Conservation (phyloP, 2,113 vertebrate species). For the Eubucco bourcierii region DNA sequence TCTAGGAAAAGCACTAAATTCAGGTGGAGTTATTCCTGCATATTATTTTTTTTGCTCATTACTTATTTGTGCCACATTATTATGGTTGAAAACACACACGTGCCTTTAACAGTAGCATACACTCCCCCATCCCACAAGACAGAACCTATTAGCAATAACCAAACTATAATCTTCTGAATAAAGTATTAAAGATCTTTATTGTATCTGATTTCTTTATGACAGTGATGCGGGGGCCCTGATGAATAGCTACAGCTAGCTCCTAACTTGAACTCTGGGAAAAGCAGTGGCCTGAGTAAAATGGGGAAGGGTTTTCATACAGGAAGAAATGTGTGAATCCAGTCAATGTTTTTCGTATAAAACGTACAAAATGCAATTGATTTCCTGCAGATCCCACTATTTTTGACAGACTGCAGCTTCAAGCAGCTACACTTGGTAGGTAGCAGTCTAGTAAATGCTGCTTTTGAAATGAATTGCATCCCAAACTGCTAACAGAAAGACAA, state of each 20-base stretch:
- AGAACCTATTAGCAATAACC: not conserved
- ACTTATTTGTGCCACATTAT: not conserved
- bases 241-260: not conserved
- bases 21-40: not conserved
- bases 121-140: not conserved
- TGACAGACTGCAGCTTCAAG: not conserved
- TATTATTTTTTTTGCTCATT: not conserved
- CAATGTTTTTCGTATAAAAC: not conserved
- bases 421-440: not conserved
- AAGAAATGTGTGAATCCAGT: not conserved
- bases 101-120: not conserved
- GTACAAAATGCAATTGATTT: not conserved
- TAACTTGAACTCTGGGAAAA: not conserved
- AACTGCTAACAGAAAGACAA: not conserved
- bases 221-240: not conserved
- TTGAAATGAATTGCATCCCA: not conserved
- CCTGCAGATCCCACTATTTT: not conserved
- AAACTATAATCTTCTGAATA: too few relatives aligned
- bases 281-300: not conserved
- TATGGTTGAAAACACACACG: not conserved
- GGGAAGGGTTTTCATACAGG: not conserved
- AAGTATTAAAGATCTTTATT: not conserved
- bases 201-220: not conserved
- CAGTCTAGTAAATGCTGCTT: not conserved
- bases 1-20: not conserved